Evolutionary conservation across 2,797 vertebrate genomes (phyloP), one percentile per base, ranked within the genome.

Genomic region (Orestias chungarensis): DNA sequence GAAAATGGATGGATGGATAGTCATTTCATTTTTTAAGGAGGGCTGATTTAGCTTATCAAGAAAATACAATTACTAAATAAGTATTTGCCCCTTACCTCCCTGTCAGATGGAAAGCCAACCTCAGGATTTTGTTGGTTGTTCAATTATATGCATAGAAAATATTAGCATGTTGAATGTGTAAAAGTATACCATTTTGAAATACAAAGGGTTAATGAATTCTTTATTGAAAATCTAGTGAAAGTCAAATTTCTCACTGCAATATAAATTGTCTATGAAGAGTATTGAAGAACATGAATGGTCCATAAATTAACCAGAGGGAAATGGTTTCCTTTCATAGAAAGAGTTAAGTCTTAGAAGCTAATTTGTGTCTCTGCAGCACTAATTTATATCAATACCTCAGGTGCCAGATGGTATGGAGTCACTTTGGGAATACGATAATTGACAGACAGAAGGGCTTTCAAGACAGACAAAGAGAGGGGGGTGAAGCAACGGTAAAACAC

Each of bases 341-440:
- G 73, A 78, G 77, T 86, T 86, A 82, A 89, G 67, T 76, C 55
- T 70, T 71, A 64, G 4, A 42, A 70, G 50, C 75, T 74, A 77
- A 81, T 85, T 62, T 6, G 10, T 38, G 35, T 79, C 70, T 85
- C 71, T 81, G 4, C 40, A 27, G 44, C 11, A 2, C 68, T 86
- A 85, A 76, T 87, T 70, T 83, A 64, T 75, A 83, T 84, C 71
- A 75, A 81, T 85, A 83, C 68, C 77, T 80, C 76, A 75, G 67
- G 69, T 67, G 66, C 64, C 84, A 89, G 79, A 82, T 89, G 79
- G 87, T 67, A 55, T 11, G 29, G 62, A 78, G 62, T 74, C 73
- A 78, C 42, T 76, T 71, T 76, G 80, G 86, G 82, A 87, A 82
- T 66, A 81, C 46, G 80, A 78, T 73, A 81, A 75, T 49, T 81